Evolutionary conservation across 2,797 vertebrate genomes (phyloP).

Genomic region (Danio choprae): DNA sequence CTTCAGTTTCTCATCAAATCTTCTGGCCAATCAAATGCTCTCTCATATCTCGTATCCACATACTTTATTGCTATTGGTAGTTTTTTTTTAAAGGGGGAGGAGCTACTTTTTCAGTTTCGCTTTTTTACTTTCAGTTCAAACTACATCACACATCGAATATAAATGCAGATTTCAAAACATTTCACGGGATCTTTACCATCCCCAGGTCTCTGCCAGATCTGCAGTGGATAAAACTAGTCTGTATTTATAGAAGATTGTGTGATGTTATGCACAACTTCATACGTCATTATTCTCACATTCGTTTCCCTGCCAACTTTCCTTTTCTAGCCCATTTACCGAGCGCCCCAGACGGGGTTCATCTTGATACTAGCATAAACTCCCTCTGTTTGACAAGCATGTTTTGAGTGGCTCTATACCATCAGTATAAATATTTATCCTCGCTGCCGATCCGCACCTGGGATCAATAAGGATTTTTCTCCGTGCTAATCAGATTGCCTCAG

Average conservation of each 20-base stretch:
- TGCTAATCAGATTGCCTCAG: constrained; percentile 74
- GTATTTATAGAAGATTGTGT: constrained; percentile 17
- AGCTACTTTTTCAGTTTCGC: no score
- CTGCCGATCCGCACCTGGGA: constrained; percentile 71
- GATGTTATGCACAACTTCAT: constrained; percentile 10
- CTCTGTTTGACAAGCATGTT: constrained; percentile 50
- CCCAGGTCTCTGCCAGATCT: neutral
- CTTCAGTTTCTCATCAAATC: no score
- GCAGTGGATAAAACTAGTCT: neutral
- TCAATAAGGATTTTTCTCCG: constrained; percentile 73
- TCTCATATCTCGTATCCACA: no score
- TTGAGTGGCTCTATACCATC: constrained; percentile 40
- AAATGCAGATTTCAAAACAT: no score
- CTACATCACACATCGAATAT: no score
- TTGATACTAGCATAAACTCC: constrained; percentile 20
- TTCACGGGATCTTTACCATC: neutral
- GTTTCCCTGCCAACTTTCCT: constrained; percentile 41
- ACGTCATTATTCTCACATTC: constrained; percentile 7
- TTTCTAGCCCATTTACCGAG: constrained; percentile 25
- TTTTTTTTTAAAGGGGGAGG: no score
- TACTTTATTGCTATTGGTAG: no score
- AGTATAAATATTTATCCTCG: constrained; percentile 73
- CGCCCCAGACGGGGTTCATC: constrained; percentile 26
- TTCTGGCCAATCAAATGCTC: no score
- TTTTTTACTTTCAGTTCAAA: no score